Evolutionary conservation across 2,113 vertebrate species (phyloP), one percentile per base, ranked within the genome.

Genomic region (Tor tambroides): DNA sequence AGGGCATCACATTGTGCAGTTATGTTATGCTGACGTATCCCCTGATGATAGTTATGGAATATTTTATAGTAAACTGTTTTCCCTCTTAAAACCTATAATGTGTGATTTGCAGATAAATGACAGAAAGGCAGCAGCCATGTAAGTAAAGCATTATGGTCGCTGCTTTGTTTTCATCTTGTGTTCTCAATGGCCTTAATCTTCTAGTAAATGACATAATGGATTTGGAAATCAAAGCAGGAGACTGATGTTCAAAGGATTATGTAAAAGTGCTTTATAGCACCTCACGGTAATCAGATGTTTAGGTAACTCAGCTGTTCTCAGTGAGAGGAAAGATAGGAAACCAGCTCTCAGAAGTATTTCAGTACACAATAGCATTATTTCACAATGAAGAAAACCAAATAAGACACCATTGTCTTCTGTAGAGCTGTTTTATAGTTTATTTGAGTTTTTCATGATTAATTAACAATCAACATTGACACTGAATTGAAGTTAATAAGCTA

Each of bases 171-270:
- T 63, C 32, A 61, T 80, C 23, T 41, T 43, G 3, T 49, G 10
- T 5, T 67, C 41, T 82, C 38, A 49, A 28, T 67, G 61, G 38
- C 38, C 59, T 82, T 82, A 67, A 82, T 82, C 80, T 67, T 82
- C 59, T 30, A 2, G n/a, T 82, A 67, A 81, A 82, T 67, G 15
- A 67, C 80, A 63, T 19, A 17, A 82, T 82, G 80, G 80, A 28
- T 82, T 82, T 67, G 26, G 15, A 82, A 82, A 82, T 67, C 35
- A 63, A 82, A 82, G 80, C 59, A 82, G 38, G n/a, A 82, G 15
- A 4, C 35, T 67, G 80, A 49, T 46, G 23, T 82, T 82, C 80
- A 82, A 46, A 82, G 61, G 61, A 82, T 82, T 82, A 49, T 82
- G 61, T 67, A 41, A 21, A 46, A 43, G 23, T 65, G 35, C 56